Conservation (phyloP, 2,797 vertebrate species). For the Mormyrus hasselquistii region DNA sequence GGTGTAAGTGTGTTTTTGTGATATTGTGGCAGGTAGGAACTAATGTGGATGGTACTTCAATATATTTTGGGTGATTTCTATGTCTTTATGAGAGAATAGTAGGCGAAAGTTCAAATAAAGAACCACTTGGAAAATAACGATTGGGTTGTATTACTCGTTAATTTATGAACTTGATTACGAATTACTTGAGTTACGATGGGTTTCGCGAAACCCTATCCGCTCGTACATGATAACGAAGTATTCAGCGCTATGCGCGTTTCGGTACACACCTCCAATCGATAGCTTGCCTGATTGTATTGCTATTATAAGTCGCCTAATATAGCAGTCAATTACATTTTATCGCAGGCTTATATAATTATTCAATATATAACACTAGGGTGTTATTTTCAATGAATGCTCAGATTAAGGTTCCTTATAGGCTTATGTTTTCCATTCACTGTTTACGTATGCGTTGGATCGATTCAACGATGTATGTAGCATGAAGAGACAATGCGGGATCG, state of each 20-base stretch:
- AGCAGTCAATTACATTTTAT: background rate
- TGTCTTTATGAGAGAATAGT: background rate
- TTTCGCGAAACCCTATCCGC: background rate
- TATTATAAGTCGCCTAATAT: background rate
- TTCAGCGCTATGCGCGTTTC: background rate
- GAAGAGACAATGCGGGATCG: background rate
- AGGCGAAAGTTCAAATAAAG: background rate
- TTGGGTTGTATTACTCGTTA: background rate
- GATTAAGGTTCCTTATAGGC: background rate
- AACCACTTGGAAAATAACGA: background rate
- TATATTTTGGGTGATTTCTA: background rate
- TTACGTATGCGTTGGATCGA: background rate
- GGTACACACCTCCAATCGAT: background rate
- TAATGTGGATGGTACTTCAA: too few relatives aligned
- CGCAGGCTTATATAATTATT: background rate
- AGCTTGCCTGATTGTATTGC: background rate
- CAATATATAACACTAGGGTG: background rate
- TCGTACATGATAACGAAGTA: background rate
- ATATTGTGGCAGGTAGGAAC: background rate
- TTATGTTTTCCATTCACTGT: background rate
- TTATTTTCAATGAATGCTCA: background rate
- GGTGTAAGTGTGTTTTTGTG: background rate
- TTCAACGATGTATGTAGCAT: background rate
- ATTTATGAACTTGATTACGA: background rate
- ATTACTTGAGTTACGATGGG: background rate